Evolutionary conservation across 2,888 invertebrate genomes (phyloP).

Genomic region (Margaritifera margaritifera): DNA sequence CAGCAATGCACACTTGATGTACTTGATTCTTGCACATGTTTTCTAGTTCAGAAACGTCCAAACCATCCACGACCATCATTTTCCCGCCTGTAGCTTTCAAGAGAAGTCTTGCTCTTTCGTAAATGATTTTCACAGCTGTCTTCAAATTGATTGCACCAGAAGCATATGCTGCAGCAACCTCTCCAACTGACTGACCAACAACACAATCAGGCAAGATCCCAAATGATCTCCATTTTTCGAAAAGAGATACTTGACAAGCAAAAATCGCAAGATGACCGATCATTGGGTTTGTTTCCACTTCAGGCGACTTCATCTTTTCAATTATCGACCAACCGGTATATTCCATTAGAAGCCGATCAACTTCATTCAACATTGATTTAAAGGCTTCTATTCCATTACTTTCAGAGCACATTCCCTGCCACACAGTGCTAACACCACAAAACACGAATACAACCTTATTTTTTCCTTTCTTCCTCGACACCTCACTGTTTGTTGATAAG

Average conservation of each 20-base stretch:
- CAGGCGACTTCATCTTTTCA: conserved; percentile 6
- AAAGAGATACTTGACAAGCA: conserved; percentile 10
- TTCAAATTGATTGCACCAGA: conserved; percentile 10
- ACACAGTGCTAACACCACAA: conserved; percentile 48
- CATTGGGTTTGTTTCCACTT: conserved; percentile 13
- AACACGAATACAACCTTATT: conserved; percentile 42
- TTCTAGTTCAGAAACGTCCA: conserved; percentile 8
- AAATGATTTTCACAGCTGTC: conserved; percentile 20
- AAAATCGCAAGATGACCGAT: not conserved
- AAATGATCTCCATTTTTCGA: conserved; percentile 9
- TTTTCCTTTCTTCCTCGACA: not conserved
- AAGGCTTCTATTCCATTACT: conserved; percentile 29
- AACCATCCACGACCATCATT: conserved; percentile 14
- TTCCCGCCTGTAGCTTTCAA: conserved; percentile 8
- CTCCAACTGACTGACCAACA: conserved; percentile 28
- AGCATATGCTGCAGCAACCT: conserved; percentile 23
- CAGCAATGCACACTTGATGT: conserved; percentile 19
- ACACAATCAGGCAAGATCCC: conserved; percentile 16
- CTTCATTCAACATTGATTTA: conserved; percentile 21
- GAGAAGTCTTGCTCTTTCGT: conserved; percentile 8
- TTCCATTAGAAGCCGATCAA: conserved; percentile 21
- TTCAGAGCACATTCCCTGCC: conserved; percentile 46
- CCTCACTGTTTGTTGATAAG: not conserved
- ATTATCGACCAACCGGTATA: conserved; percentile 22
- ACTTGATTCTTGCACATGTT: conserved; percentile 6